Evolutionary conservation across 2,888 invertebrate species (phyloP), one percentile per base, ranked within the genome.

Genomic region (Mesoligia furuncula): DNA sequence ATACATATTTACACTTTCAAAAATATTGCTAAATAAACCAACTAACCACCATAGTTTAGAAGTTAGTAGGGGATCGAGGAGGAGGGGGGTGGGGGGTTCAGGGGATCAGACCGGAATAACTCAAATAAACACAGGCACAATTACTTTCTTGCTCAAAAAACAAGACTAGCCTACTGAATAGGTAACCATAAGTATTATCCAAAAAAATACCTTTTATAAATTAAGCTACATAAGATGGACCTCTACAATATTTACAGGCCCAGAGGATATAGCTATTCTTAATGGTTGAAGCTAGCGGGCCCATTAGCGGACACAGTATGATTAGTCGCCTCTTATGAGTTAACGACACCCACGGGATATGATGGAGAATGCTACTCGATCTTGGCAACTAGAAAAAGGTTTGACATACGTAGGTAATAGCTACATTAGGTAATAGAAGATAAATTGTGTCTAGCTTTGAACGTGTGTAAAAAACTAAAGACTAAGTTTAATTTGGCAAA

Each of bases 281-380:
- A 76, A 69, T 73, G 17, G 54, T 57, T 27, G 2, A 13, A 82
- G 61, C 51, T 36, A 72, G 24, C 3, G 20, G 24, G 36, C 1
- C 9, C 70, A 71, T 82, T 85, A 82, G n/a, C 17, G 20, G 31
- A 24, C 61, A 36, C 51, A 39, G 51, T 51, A 48, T 57, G 66
- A 62, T 74, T 57, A 59, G 42, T 36, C 20, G 64, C 48, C 72
- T 73, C 36, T 72, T 64, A 54, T 3, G 31, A 65, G 67, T n/a
- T 42, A 82, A 81, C 81, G 75, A 76, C 71, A 69, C 82, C 61
- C 68, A n/a, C 17, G 77, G 72, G 82, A 85, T 31, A 57, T 81
- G 48, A 61, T 61, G 11, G 42, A 82, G 83, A 48, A n/a, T 31
- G 36, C 42, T 71, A 69, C 64, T 85, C 54, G 5, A 76, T 75